Conservation (phyloP, 2,888 invertebrate genomes). For the Blera fallax region DNA sequence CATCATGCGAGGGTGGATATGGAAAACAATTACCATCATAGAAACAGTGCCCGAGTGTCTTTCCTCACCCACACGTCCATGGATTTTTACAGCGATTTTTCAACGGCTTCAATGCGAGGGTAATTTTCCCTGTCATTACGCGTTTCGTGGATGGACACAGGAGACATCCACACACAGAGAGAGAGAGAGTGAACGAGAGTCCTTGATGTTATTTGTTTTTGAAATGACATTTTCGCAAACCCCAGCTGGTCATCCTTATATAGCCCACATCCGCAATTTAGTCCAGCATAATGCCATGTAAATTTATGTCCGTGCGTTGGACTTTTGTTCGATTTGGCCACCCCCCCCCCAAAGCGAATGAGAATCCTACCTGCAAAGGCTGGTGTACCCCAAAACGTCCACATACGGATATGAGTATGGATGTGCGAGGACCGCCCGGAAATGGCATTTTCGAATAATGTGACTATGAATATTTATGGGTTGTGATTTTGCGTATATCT, state of each 20-base stretch:
- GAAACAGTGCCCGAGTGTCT: constrained; percentile 33
- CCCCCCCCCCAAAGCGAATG: constrained; percentile 42
- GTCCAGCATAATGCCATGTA: constrained; percentile 71
- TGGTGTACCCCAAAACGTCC: neutral
- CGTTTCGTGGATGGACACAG: constrained; percentile 19
- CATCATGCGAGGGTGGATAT: constrained; percentile 68
- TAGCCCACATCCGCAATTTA: constrained; percentile 57
- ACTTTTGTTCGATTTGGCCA: constrained; percentile 49
- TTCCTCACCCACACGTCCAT: constrained; percentile 43
- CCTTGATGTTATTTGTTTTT: constrained; percentile 19
- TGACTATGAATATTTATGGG: constrained; percentile 72
- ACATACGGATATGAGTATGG: neutral
- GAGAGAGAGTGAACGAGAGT: neutral
- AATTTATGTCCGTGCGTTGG: constrained; percentile 66
- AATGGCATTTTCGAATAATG: constrained; percentile 72
- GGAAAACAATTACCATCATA: constrained; percentile 51
- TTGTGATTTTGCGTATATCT: constrained; percentile 67
- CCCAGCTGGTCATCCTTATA: constrained; percentile 45
- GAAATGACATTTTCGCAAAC: constrained; percentile 22
- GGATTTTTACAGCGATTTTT: constrained; percentile 47
- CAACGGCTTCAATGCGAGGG: constrained; percentile 30
- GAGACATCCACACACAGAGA: neutral
- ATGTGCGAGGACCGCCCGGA: constrained; percentile 41
- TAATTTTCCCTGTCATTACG: constrained; percentile 62
- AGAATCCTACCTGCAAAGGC: constrained; percentile 45